A percentile compares a stretch with the other conserved stretches of the same genome.
Conservation (phyloP, 1,140 invertebrate genomes). For the Phenacoccus solenopsis region DNA sequence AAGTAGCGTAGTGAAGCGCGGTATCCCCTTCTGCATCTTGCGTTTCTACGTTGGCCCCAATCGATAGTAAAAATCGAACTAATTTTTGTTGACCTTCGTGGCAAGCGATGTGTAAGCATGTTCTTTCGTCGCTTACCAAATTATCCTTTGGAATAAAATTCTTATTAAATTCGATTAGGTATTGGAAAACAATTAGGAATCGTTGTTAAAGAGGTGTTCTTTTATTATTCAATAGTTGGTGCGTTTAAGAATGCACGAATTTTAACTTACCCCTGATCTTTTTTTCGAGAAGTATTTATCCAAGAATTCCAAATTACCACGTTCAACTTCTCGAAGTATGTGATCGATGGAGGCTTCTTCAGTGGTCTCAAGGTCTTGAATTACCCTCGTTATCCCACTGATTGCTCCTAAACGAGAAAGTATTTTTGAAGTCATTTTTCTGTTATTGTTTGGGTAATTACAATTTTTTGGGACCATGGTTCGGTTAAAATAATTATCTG, state of each 20-base stretch:
- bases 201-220: too few relatives aligned
- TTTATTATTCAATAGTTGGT: too few relatives aligned
- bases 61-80: slow-evolving; percentile 80
- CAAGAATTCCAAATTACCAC: slow-evolving; percentile 5
- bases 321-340: not conserved
- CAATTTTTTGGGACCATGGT: too few relatives aligned
- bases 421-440: too few relatives aligned
- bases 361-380: not conserved
- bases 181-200: too few relatives aligned
- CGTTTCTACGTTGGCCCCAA: slow-evolving; percentile 56
- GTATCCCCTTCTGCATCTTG: slow-evolving; percentile 82
- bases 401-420: too few relatives aligned
- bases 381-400: not conserved
- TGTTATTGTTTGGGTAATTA: too few relatives aligned
- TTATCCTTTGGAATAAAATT: not conserved
- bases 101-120: slow-evolving; percentile 88
- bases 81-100: slow-evolving; percentile 95
- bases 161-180: too few relatives aligned
- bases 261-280: slow-evolving; percentile 4
- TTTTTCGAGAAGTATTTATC: not conserved
- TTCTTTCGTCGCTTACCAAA: slow-evolving; percentile 32
- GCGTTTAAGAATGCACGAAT: not conserved
- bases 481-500: too few relatives aligned
- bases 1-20: slow-evolving; percentile 92
- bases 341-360: slow-evolving; percentile 7